A percentile compares a stretch with the other conserved stretches of the same genome.
These are phyloP conservation scores for Zaprionus camerounensis DNA, from an alignment of 1,140 invertebrate species.

Conservation along the genomic window DNA sequence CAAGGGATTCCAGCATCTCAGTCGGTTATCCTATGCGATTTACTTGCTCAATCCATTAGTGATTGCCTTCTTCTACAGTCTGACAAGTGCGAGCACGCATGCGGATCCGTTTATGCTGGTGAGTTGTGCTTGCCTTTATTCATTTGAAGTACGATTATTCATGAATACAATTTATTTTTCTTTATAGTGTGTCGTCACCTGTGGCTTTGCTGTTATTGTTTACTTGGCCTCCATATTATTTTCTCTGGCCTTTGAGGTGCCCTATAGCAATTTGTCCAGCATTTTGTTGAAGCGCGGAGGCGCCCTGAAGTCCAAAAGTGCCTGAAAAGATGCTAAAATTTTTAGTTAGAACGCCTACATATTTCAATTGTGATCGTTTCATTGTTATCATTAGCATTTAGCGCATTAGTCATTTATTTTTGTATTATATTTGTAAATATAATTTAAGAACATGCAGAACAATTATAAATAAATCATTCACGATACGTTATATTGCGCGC, in stretches of 20 bases:
- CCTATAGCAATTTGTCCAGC: constrained; percentile 81
- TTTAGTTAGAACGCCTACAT: constrained; percentile 61
- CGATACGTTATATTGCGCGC: background rate
- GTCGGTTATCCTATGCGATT: constrained; percentile 80
- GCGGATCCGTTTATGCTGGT: constrained; percentile 83
- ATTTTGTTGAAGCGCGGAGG: constrained; percentile 47
- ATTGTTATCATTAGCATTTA: constrained; percentile 50
- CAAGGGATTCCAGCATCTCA: constrained; percentile 81
- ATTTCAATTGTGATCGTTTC: constrained; percentile 72
- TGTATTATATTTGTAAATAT: constrained; percentile 41
- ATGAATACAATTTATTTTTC: background rate
- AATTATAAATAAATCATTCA: background rate
- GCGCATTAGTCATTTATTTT: constrained; percentile 44
- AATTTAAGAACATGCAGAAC: background rate
- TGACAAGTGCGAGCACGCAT: constrained; percentile 73
- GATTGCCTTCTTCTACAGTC: constrained; percentile 74
- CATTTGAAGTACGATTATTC: background rate
- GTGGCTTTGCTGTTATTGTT: constrained; percentile 79
- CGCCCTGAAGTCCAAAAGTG: constrained; percentile 52
- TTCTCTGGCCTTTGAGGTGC: constrained; percentile 80
- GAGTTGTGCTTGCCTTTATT: constrained; percentile 4
- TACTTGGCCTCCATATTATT: constrained; percentile 79
- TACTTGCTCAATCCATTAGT: constrained; percentile 82
- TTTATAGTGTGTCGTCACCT: constrained; percentile 73
- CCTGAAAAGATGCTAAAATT: constrained; percentile 64